A percentile compares a stretch with the other conserved stretches of the same genome.
These are phyloP conservation scores for Cepphus grylle DNA, from an alignment of 2,113 vertebrate species.

Conservation along the genomic window DNA sequence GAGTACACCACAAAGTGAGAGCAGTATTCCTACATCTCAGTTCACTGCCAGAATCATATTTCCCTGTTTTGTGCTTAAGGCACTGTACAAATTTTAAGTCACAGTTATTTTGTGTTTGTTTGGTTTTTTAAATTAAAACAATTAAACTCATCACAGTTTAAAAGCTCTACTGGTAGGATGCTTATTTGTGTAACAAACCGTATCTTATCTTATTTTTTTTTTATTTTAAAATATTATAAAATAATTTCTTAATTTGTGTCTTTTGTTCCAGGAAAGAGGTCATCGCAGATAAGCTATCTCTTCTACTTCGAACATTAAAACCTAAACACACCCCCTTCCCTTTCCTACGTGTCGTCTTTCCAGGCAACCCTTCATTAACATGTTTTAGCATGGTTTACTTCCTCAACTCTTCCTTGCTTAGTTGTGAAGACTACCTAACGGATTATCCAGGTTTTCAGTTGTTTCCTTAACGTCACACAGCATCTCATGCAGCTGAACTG, in stretches of 20 bases:
- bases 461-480: not conserved
- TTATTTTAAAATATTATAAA: not conserved
- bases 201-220: not conserved
- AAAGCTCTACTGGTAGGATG: not conserved
- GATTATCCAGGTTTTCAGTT: not conserved
- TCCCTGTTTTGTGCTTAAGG: not conserved
- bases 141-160: not conserved
- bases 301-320: not conserved
- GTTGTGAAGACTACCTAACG: not conserved
- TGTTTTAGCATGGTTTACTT: not conserved
- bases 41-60: not conserved
- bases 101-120: not conserved
- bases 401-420: not conserved
- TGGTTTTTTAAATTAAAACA: not conserved
- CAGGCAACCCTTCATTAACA: not conserved
- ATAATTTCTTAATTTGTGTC: not conserved
- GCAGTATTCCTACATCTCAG: not conserved
- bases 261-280: not conserved
- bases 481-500: not conserved
- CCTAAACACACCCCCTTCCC: accelerated
- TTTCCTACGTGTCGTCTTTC: not conserved
- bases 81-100: not conserved
- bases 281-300: not conserved
- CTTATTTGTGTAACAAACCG: not conserved
- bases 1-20: not conserved